Evolutionary conservation across 2,888 invertebrate species (phyloP).

Genomic region (Hydroisotoma schaefferi): DNA sequence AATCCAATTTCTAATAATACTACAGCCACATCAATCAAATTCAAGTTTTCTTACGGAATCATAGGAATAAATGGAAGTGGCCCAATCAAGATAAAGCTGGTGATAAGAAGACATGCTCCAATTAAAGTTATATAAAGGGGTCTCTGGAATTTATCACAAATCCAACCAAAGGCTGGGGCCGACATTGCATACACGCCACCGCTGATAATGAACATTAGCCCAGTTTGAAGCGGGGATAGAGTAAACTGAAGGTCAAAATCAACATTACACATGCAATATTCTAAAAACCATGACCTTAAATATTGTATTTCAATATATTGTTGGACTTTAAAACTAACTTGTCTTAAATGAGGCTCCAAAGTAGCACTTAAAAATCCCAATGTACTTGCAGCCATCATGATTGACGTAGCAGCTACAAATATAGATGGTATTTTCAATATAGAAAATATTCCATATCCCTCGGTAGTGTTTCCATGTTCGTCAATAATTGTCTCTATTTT

Average conservation of each 20-base stretch:
- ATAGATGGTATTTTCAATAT: slow-evolving; percentile 56
- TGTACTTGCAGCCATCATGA: slow-evolving; percentile 51
- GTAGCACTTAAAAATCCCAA: slow-evolving; percentile 59
- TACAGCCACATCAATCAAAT: not conserved
- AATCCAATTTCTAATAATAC: no score
- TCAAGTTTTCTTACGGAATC: slow-evolving; percentile 56
- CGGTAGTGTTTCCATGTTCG: slow-evolving; percentile 14
- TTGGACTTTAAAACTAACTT: slow-evolving; percentile 50
- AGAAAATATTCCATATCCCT: slow-evolving; percentile 56
- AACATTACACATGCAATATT: not conserved
- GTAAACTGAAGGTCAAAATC: slow-evolving; percentile 60
- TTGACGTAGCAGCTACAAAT: slow-evolving; percentile 51
- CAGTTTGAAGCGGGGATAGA: slow-evolving; percentile 67
- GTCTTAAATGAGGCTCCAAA: slow-evolving; percentile 57
- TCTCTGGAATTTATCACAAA: slow-evolving; percentile 68
- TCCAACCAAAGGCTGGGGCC: slow-evolving; percentile 75
- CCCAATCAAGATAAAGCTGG: slow-evolving; percentile 71
- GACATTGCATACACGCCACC: slow-evolving; percentile 77
- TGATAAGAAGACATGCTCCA: slow-evolving; percentile 65
- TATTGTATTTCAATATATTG: slow-evolving; percentile 48
- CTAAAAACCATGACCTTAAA: no score
- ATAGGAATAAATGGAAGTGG: slow-evolving; percentile 73
- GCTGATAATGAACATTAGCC: slow-evolving; percentile 78
- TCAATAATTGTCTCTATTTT: slow-evolving; percentile 20
- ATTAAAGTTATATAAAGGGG: slow-evolving; percentile 67